Evolutionary conservation across 2,888 invertebrate genomes (phyloP).

Genomic region (Bombyx huttoni): DNA sequence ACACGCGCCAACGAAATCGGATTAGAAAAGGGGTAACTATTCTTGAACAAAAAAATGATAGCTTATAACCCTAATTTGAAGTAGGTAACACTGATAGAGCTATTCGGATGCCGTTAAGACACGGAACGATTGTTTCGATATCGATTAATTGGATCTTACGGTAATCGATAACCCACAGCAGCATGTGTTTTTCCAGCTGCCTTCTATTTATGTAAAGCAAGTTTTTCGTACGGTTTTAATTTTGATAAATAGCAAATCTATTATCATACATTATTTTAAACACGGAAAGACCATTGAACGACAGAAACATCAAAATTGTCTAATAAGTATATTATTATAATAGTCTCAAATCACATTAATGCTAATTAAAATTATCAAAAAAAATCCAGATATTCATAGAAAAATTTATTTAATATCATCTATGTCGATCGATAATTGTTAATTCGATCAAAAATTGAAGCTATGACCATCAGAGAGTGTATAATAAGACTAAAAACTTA

Average conservation of each 20-base stretch:
- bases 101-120: constrained; percentile 55
- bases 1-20: constrained; percentile 63
- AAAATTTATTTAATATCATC: too few relatives aligned
- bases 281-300: too few relatives aligned
- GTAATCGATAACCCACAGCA: constrained; percentile 63
- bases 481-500: neutral
- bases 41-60: constrained; percentile 43
- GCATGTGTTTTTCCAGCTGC: constrained; percentile 64
- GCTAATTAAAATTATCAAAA: too few relatives aligned
- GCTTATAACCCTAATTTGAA: constrained; percentile 61
- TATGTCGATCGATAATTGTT: too few relatives aligned
- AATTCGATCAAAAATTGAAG: too few relatives aligned
- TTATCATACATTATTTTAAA: too few relatives aligned
- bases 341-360: too few relatives aligned
- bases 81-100: constrained; percentile 62
- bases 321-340: too few relatives aligned
- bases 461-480: too few relatives aligned
- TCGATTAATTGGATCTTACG: constrained; percentile 70
- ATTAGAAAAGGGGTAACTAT: constrained; percentile 68
- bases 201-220: constrained; percentile 20
- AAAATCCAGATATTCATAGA: too few relatives aligned
- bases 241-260: neutral
- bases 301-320: too few relatives aligned
- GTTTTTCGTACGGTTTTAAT: constrained; percentile 7
- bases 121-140: constrained; percentile 61